Percentiles rank a stretch among this genome's conserved stretches.
Conservation (phyloP, 2,113 vertebrate genomes). For the Sylvilagus bachmani region DNA sequence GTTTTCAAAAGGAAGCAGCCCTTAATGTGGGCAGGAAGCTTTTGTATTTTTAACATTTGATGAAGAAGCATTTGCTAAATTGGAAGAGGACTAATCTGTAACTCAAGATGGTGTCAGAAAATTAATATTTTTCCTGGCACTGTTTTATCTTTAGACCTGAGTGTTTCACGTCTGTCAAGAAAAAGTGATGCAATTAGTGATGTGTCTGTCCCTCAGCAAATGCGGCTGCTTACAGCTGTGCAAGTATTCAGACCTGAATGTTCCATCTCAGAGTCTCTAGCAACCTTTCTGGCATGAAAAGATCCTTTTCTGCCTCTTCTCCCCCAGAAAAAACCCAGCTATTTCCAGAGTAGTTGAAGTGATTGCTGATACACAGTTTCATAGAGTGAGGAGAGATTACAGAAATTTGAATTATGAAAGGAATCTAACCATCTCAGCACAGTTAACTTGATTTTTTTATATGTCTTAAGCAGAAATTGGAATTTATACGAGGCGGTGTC, state of each 20-base stretch:
- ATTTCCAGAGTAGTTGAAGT: slow-evolving; percentile 69
- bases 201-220: neutral
- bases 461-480: slow-evolving; percentile 89
- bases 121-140: slow-evolving; percentile 23
- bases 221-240: neutral
- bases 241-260: neutral
- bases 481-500: slow-evolving; percentile 87
- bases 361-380: slow-evolving; percentile 36
- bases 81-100: neutral
- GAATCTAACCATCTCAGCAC: slow-evolving; percentile 79
- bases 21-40: slow-evolving; percentile 89
- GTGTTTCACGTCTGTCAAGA: neutral
- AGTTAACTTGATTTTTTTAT: slow-evolving; percentile 79
- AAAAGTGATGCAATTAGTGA: neutral
- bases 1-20: slow-evolving; percentile 91
- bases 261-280: neutral
- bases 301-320: neutral
- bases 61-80: slow-evolving; percentile 45
- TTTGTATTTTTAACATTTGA: slow-evolving; percentile 77
- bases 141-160: neutral
- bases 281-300: slow-evolving; percentile 22
- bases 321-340: neutral
- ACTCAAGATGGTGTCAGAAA: slow-evolving; percentile 23
- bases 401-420: slow-evolving; percentile 83
- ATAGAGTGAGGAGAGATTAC: slow-evolving; percentile 63